Evolutionary conservation across 2,888 invertebrate genomes (phyloP), one percentile per base, ranked within the genome.

Genomic region (Amphiduros pacificus): DNA sequence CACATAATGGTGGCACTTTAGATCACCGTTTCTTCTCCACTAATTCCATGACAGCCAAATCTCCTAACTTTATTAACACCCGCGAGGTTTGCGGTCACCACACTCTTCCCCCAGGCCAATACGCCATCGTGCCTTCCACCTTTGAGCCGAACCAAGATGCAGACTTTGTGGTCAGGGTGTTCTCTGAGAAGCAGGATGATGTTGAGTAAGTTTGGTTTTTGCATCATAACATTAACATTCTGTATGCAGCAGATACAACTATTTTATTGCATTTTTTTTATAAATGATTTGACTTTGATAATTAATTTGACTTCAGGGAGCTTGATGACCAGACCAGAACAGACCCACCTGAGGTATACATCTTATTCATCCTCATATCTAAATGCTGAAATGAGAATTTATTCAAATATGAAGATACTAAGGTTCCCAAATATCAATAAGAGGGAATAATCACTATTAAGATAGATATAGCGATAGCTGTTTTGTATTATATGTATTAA

Each of bases 71-170:
- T 80, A 94, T 96, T 73, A 97, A 98, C 82, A 85, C 94, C 52
- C 86, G 97, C 55, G 97, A 97, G 86, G 93, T 95, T 61, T 91
- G 90, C 75, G 89, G 87, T 71, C 90, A 97, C 31, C 95, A 97
- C 85, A 92, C 92, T 79, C 85, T 97, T 57, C 92, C 93, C 2
- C 94, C 94, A 0, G 97, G 97, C 31, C 88, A 89, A 17, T 98
- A 98, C 84, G 91, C 93, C 74, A 92, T 98, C 72, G 89, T 97
- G 57, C 97, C 97, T 2, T 94, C 95, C 53, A 96, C 97, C 0
- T 98, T 95, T 82, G 95, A 97, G 66, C 92, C 95, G 0, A 90
- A 94, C 70, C 92, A 96, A 77, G 95, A 96, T 77, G 97, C 94
- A 20, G 95, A 98, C 82, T 98, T 96, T 81, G 85, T 98, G 67